phyloP scores from a whole-genome alignment of 2,113 vertebrate genomes.

The Sialia sialis region DNA sequence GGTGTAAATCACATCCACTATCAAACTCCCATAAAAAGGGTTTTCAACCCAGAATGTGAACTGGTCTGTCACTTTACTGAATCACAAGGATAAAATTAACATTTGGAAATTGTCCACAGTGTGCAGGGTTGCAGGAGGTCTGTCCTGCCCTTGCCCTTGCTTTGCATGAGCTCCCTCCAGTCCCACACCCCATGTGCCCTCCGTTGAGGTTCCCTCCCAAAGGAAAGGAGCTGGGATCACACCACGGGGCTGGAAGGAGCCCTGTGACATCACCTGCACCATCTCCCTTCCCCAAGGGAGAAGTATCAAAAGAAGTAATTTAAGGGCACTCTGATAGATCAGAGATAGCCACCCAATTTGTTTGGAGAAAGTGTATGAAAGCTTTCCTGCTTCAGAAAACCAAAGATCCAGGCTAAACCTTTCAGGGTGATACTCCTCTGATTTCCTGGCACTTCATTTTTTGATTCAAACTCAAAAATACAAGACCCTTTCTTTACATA shows the following conservation, averaged over 20 bases:
- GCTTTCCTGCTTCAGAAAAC: constrained; percentile 13
- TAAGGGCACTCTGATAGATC: constrained; percentile 30
- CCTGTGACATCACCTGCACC: neutral
- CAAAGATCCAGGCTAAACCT: neutral
- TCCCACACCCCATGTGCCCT: accelerated
- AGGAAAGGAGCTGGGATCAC: neutral
- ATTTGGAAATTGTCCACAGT: neutral
- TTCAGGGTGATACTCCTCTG: neutral
- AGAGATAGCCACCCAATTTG: constrained; percentile 63
- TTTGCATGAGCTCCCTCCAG: neutral
- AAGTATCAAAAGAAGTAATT: constrained; percentile 33
- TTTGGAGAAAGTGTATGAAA: constrained; percentile 21
- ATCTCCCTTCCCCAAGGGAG: constrained; percentile 35
- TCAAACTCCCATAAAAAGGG: neutral
- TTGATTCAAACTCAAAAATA: neutral
- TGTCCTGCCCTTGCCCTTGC: neutral
- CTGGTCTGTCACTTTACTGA: neutral
- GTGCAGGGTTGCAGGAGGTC: neutral
- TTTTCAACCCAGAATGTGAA: neutral
- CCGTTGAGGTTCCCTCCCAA: neutral
- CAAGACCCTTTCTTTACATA: neutral
- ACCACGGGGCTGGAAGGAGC: neutral
- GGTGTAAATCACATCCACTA: neutral
- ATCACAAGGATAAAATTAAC: neutral
- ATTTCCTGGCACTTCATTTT: neutral